phyloP scores from a whole-genome alignment of 2,888 invertebrate species.

The Brachyptera putata region DNA sequence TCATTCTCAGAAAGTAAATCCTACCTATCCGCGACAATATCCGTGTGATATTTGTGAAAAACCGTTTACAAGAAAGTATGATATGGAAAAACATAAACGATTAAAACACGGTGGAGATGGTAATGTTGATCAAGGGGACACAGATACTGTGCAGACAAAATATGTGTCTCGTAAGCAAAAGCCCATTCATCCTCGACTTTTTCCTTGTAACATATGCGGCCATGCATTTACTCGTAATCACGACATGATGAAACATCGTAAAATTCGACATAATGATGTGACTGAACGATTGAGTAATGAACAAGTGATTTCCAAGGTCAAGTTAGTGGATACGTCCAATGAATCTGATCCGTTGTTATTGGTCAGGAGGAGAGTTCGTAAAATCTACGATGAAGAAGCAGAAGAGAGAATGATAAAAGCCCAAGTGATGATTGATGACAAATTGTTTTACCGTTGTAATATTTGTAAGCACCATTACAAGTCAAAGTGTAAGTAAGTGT shows the following conservation, averaged over 20 bases:
- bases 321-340: too few relatives aligned
- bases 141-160: not conserved
- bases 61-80: not conserved
- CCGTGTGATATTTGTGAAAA: not conserved
- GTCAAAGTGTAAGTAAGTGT: too few relatives aligned
- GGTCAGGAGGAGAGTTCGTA: not conserved
- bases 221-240: conserved; percentile 43
- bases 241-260: conserved; percentile 42
- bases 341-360: too few relatives aligned
- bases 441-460: conserved; percentile 46
- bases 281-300: too few relatives aligned
- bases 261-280: conserved; percentile 46
- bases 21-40: not conserved
- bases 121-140: not conserved
- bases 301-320: too few relatives aligned
- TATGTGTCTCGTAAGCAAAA: not conserved
- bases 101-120: not conserved
- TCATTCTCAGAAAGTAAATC: not conserved
- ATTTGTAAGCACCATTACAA: conserved; percentile 41
- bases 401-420: not conserved
- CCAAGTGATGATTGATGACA: conserved; percentile 39
- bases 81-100: not conserved
- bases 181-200: not conserved
- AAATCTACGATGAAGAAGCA: not conserved
- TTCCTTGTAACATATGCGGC: conserved; percentile 39